Evolutionary conservation across 2,113 vertebrate genomes (phyloP).

Genomic region (Scartelaos histophorus): DNA sequence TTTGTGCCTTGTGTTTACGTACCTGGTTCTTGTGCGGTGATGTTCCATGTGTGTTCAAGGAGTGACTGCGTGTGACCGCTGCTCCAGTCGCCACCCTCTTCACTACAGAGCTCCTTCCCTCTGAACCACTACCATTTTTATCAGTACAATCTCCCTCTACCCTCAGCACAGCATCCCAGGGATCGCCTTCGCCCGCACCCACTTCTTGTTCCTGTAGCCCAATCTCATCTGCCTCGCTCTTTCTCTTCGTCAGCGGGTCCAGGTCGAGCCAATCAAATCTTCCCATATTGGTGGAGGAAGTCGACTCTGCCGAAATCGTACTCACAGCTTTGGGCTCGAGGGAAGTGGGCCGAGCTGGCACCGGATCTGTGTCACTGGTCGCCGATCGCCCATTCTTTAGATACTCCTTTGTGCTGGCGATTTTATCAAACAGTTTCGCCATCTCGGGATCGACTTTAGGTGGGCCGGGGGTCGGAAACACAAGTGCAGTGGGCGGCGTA

Average conservation of each 20-base stretch:
- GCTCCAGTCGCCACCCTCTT: slow-evolving; percentile 82
- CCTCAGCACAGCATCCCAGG: slow-evolving; percentile 96
- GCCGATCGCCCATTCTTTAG: slow-evolving; percentile 86
- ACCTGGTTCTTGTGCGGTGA: slow-evolving; percentile 81
- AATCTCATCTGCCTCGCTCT: slow-evolving; percentile 74
- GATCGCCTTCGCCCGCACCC: slow-evolving; percentile 80
- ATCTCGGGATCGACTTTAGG: slow-evolving; percentile 86
- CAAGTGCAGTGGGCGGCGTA: slow-evolving; percentile 77
- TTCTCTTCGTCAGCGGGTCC: slow-evolving; percentile 90
- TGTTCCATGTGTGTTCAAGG: slow-evolving; percentile 83
- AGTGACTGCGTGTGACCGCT: slow-evolving; percentile 87
- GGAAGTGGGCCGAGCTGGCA: slow-evolving; percentile 58
- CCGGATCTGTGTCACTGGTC: slow-evolving; percentile 79
- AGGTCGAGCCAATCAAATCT: slow-evolving; percentile 95
- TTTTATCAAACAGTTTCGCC: slow-evolving; percentile 95
- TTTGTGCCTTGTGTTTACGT: slow-evolving; percentile 10
- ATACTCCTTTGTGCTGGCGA: slow-evolving; percentile 95
- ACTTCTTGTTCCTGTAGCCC: slow-evolving; percentile 58
- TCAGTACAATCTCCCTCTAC: slow-evolving; percentile 65
- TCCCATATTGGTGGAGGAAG: slow-evolving; percentile 73
- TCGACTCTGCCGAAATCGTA: background rate
- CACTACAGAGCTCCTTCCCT: slow-evolving; percentile 57
- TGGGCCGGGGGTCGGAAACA: slow-evolving; percentile 60
- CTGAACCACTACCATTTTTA: slow-evolving; percentile 59
- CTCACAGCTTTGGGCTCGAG: slow-evolving; percentile 47